Base-by-base conservation (phyloP, 2,888 invertebrate species). In the Drosophila aldrichi region DNA sequence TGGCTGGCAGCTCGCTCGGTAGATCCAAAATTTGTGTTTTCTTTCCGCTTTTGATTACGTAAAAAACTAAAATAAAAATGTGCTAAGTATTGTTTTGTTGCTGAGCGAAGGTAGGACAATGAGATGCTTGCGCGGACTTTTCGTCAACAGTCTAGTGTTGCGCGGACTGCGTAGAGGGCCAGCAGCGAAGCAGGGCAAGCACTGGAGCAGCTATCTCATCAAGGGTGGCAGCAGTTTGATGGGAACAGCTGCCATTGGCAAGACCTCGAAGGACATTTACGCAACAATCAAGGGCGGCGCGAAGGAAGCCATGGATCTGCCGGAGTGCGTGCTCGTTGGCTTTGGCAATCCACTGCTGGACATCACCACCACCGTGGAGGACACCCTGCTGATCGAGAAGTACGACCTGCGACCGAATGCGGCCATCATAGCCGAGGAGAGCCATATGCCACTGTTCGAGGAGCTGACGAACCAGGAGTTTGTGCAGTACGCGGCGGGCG, bases 261-360 rank as follows among this genome's bases (percentile, higher is more conserved):
- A 22, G 52, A 52, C 9, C 20, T 52, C 52, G 1, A 56, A 56
- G 7, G 32, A 20, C 10, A 16, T 16, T 20, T 44, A 20, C 22
- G 16, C n/a, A 20, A 34, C 25, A 6, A 38, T 20, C 98, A 20
- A 7, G 66, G 43, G 34, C 3, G 32, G 32, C 5, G 0, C 32
- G 16, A 43, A 44, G 22, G 14, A 43, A 22, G 16, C 32, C n/a
- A 81, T 81, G 74, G 77, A 83, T 2, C 1, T 90, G 0, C 60
- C 76, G 0, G 70, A 77, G 46, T 81, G 73, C n/a, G 8, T 77
- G 1, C 25, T 86, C 0, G 44, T 86, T 46, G 90, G 86, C 4
- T 87, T 90, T 8, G 86, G 90, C 7, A 86, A 90, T 62, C 90
- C 86, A 0, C 36, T 87, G 36, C 66, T 87, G 49, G 86, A 87